These are phyloP conservation scores for Allolobophora icterica DNA, from an alignment of 2,888 invertebrate genomes.

Conservation along the genomic window DNA sequence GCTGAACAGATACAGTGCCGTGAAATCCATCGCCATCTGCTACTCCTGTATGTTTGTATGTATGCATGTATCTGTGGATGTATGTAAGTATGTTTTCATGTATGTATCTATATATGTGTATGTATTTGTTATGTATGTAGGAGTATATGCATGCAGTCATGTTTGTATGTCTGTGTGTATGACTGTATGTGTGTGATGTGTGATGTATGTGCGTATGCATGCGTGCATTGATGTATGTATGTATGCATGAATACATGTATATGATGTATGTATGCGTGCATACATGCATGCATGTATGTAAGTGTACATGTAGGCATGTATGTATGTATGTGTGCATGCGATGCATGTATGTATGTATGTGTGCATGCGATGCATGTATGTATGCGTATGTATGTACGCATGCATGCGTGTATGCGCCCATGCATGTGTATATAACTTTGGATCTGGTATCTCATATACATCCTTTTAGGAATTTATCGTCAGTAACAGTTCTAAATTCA, in stretches of 20 bases:
- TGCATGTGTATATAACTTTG: not conserved
- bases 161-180: too few species aligned
- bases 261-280: not conserved
- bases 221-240: not conserved
- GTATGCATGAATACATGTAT: not conserved
- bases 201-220: not conserved
- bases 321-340: not conserved
- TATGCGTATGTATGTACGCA: not conserved
- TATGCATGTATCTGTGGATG: not conserved
- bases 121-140: not conserved
- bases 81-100: not conserved
- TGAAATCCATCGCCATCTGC: not conserved
- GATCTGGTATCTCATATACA: not conserved
- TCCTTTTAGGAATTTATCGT: not conserved
- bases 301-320: not conserved
- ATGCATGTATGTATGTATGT: constrained; percentile 23
- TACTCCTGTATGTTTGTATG: not conserved
- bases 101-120: not conserved
- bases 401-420: not conserved
- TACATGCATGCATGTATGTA: not conserved
- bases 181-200: not conserved
- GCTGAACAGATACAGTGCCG: not conserved
- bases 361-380: constrained; percentile 14
- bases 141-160: too few species aligned
- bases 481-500: too few species aligned